Conservation (phyloP, 2,888 invertebrate species). For the Drosophila diplacantha region DNA sequence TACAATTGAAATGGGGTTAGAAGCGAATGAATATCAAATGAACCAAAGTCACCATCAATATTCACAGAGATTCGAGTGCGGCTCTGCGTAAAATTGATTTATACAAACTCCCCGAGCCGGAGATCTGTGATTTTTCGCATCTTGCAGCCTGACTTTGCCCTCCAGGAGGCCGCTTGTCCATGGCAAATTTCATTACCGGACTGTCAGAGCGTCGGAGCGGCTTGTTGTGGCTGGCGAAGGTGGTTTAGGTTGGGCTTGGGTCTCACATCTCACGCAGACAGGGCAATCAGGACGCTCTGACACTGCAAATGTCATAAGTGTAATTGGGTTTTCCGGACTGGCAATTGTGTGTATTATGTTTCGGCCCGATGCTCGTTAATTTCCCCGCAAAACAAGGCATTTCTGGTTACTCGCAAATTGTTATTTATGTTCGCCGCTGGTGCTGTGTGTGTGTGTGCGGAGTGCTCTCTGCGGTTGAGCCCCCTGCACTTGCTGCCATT, state of each 20-base stretch:
- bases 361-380: constrained; percentile 31
- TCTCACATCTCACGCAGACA: constrained; percentile 1
- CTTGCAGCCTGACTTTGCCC: constrained; percentile 1
- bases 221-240: constrained; percentile 1
- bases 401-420: constrained; percentile 12
- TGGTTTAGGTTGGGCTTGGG: background rate
- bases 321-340: constrained; percentile 61
- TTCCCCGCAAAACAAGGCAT: constrained; percentile 40
- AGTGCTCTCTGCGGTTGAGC: constrained; percentile 36
- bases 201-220: constrained; percentile 3
- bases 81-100: constrained; percentile 17
- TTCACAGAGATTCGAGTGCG: background rate
- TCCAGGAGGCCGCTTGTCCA: constrained; percentile 3
- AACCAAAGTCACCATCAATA: background rate
- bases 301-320: constrained; percentile 61
- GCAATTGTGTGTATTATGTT: constrained; percentile 35
- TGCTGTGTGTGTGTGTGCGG: background rate
- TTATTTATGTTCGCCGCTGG: constrained; percentile 27
- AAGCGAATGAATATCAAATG: background rate
- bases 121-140: constrained; percentile 19
- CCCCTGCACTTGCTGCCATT: constrained; percentile 27
- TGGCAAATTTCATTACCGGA: constrained; percentile 36
- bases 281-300: constrained; percentile 25
- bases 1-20: background rate
- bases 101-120: background rate